A percentile compares a stretch with the other conserved stretches of the same genome.
Evolutionary conservation across 2,113 vertebrate species (phyloP).

Genomic region (Balaeniceps rex): DNA sequence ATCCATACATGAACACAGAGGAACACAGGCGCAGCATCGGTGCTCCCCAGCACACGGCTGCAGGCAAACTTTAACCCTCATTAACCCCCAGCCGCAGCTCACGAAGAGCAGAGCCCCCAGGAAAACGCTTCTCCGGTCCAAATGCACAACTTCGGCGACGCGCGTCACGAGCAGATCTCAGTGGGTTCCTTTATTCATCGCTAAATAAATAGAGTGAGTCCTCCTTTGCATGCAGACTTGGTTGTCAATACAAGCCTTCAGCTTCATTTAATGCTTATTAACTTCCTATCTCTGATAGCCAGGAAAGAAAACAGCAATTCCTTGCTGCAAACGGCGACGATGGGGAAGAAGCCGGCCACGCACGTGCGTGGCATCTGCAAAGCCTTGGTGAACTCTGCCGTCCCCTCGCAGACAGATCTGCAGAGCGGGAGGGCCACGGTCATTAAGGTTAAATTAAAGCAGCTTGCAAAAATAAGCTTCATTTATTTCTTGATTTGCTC

Average conservation of each 20-base stretch:
- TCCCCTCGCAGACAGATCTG: neutral
- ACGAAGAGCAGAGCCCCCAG: neutral
- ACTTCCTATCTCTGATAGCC: neutral
- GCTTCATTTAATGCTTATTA: neutral
- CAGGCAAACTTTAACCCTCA: neutral
- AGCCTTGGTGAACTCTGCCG: neutral
- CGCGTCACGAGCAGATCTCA: fast-evolving
- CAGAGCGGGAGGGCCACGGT: fast-evolving
- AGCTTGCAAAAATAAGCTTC: neutral
- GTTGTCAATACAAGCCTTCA: neutral
- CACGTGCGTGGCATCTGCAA: neutral
- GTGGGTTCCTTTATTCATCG: neutral
- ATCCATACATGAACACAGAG: no score
- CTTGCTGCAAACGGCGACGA: neutral
- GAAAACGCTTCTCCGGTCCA: neutral
- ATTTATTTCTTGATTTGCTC: neutral
- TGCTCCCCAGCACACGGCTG: fast-evolving
- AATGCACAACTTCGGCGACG: fast-evolving
- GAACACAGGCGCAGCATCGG: neutral
- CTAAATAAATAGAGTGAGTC: neutral
- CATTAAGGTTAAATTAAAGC: neutral
- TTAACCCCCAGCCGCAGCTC: neutral
- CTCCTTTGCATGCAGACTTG: neutral
- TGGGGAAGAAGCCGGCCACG: neutral
- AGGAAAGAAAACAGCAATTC: neutral